phyloP scores from a whole-genome alignment of 2,113 vertebrate genomes.

The Enhydra lutris region DNA sequence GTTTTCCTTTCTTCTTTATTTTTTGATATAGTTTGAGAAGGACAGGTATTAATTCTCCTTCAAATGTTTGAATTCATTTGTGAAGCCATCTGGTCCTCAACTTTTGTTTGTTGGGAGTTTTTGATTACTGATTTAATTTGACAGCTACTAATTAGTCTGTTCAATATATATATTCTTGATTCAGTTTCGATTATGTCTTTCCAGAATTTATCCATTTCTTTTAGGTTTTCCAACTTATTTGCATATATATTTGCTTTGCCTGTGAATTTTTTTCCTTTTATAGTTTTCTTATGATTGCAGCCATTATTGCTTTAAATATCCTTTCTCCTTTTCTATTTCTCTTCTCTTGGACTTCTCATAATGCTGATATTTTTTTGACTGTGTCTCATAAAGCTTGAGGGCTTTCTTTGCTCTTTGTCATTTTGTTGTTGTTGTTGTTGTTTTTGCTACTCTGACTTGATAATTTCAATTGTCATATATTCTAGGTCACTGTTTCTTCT shows the following conservation, averaged over 20 bases:
- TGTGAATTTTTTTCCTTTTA: neutral
- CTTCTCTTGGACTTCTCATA: neutral
- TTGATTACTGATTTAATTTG: neutral
- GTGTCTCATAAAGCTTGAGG: neutral
- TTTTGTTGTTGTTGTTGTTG: neutral
- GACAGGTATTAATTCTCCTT: neutral
- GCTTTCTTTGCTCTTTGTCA: neutral
- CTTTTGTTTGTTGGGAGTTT: neutral
- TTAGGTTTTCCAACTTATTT: neutral
- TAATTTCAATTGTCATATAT: neutral
- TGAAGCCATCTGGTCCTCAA: neutral
- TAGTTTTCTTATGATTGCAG: neutral
- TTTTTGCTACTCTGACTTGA: neutral
- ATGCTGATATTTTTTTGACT: neutral
- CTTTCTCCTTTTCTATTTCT: neutral
- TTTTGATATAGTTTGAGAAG: neutral
- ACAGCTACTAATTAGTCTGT: neutral
- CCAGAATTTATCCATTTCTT: neutral
- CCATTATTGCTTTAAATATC: neutral
- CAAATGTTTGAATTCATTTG: neutral
- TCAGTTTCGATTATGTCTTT: neutral
- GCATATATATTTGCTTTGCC: neutral
- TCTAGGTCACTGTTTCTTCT: neutral
- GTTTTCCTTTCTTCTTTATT: neutral
- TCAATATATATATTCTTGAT: neutral